These are phyloP conservation scores for Chrysolina oricalcia DNA, from an alignment of 2,888 invertebrate genomes.

Conservation along the genomic window DNA sequence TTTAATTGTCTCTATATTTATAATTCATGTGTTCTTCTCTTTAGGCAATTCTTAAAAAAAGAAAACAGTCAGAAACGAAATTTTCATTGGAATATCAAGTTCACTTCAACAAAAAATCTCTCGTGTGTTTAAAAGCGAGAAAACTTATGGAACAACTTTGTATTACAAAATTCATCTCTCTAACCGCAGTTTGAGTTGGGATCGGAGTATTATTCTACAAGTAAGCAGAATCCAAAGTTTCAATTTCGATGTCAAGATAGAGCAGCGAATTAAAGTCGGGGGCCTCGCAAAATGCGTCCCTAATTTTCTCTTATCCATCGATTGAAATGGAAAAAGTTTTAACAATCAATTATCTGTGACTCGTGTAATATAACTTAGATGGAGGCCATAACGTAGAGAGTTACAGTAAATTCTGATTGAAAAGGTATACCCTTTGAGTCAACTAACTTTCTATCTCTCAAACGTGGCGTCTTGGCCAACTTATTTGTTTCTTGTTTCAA, in stretches of 20 bases:
- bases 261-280: neutral
- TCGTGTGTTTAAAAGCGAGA: no score
- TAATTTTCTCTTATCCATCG: neutral
- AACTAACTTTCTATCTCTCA: neutral
- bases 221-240: neutral
- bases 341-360: neutral
- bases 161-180: neutral
- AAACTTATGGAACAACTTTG: neutral
- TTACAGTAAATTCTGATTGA: neutral
- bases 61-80: no score
- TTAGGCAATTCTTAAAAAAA: no score
- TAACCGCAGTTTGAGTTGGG: neutral
- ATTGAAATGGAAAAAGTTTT: constrained; percentile 9
- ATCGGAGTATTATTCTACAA: neutral
- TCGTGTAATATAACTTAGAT: neutral
- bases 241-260: neutral
- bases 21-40: no score
- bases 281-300: neutral
- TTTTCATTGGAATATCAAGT: no score
- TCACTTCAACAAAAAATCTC: no score
- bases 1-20: no score
- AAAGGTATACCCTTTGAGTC: neutral
- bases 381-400: neutral
- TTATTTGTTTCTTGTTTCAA: no score
- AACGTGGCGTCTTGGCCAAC: no score